phyloP scores from a whole-genome alignment of 2,888 invertebrate genomes.

The Mycalesis mineus region DNA sequence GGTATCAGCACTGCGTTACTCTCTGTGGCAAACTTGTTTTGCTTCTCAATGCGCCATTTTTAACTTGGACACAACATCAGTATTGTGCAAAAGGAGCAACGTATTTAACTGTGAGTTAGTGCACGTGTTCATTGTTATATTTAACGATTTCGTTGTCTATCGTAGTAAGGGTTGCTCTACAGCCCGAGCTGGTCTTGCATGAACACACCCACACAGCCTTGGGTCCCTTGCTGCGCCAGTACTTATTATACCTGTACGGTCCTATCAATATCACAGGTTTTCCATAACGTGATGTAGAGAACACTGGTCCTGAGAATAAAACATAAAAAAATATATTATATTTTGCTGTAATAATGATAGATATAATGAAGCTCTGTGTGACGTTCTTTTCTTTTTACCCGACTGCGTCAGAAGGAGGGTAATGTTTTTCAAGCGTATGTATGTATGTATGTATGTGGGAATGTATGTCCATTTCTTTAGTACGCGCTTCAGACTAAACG shows the following conservation, averaged over 20 bases:
- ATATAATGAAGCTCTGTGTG: no score
- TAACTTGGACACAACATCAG: not conserved
- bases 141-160: constrained; percentile 20
- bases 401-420: no score
- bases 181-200: constrained; percentile 32
- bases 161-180: constrained; percentile 41
- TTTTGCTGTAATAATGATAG: no score
- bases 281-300: constrained; percentile 29
- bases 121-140: not conserved
- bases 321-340: not conserved
- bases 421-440: no score
- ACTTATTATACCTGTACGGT: constrained; percentile 41
- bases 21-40: no score
- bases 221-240: constrained; percentile 39
- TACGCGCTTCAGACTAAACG: no score
- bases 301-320: constrained; percentile 24
- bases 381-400: no score
- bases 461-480: no score
- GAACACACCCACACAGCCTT: constrained; percentile 43
- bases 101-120: not conserved
- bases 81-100: not conserved
- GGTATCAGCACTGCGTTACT: no score
- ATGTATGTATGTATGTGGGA: no score
- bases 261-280: no score
- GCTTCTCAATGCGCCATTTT: no score